phyloP scores from a whole-genome alignment of 2,797 vertebrate genomes.

The Leuciscus waleckii region DNA sequence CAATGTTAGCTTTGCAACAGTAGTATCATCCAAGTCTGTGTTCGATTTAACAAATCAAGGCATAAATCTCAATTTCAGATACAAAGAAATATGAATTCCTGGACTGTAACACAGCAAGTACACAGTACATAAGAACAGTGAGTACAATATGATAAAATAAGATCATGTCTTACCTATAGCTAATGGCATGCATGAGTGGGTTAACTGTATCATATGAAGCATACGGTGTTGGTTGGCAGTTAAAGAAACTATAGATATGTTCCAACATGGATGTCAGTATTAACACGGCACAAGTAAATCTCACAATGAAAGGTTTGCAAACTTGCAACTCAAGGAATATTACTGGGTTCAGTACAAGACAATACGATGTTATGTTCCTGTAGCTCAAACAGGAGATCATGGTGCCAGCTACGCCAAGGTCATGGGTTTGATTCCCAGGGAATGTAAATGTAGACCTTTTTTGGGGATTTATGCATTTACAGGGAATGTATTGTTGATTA shows the following conservation, averaged over 20 bases:
- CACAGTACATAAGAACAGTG: slow-evolving; percentile 59
- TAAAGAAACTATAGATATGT: slow-evolving; percentile 61
- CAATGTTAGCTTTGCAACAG: slow-evolving; percentile 64
- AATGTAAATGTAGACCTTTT: neutral
- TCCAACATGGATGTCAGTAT: slow-evolving; percentile 2
- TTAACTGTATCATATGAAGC: slow-evolving; percentile 68
- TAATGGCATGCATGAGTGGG: slow-evolving; percentile 71
- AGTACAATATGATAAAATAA: slow-evolving; percentile 62
- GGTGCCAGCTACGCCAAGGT: neutral
- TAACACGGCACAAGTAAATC: slow-evolving; percentile 9
- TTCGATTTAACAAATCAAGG: slow-evolving; percentile 57
- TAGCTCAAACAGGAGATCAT: neutral
- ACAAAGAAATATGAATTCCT: slow-evolving; percentile 59
- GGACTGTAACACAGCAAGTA: slow-evolving; percentile 66
- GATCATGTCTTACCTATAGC: slow-evolving; percentile 50
- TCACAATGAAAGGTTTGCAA: slow-evolving; percentile 15
- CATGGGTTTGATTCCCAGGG: neutral
- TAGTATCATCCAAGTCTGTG: slow-evolving; percentile 61
- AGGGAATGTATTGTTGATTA: neutral
- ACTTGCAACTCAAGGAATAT: neutral
- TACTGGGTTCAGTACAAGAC: neutral
- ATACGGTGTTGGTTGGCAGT: slow-evolving; percentile 67
- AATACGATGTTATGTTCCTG: neutral
- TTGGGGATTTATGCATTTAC: no score
- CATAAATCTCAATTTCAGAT: slow-evolving; percentile 59